Conservation (phyloP, 2,113 vertebrate genomes). For the Poeciliopsis turrubarensis region DNA sequence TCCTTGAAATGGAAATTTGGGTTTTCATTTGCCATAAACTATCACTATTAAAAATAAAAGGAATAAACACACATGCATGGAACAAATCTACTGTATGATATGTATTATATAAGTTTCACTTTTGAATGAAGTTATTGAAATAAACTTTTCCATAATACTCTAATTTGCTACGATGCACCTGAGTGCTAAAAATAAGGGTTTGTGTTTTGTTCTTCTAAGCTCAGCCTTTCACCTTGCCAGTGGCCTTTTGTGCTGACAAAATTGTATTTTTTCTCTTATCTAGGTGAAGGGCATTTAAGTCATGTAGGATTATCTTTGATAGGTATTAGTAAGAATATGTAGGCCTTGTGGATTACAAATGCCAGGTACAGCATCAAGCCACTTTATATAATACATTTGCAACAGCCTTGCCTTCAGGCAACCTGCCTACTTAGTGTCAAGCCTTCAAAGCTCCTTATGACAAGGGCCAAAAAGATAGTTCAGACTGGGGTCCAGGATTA, state of each 20-base stretch:
- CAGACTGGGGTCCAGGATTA: constrained; percentile 76
- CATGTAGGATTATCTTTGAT: constrained; percentile 81
- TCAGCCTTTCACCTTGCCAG: constrained; percentile 69
- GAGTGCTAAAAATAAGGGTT: constrained; percentile 13
- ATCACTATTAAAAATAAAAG: neutral
- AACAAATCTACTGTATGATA: neutral
- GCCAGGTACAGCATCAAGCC: constrained; percentile 65
- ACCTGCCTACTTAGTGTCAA: constrained; percentile 74
- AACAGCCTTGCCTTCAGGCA: constrained; percentile 72
- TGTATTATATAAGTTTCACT: neutral
- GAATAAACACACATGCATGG: neutral
- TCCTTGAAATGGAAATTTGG: too few species aligned
- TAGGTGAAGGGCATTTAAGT: constrained; percentile 79
- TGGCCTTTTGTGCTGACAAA: constrained; percentile 59
- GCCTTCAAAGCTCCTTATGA: constrained; percentile 71
- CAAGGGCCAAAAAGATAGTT: constrained; percentile 72
- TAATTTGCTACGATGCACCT: neutral
- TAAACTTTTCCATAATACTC: neutral
- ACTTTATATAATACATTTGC: constrained; percentile 78
- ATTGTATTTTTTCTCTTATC: constrained; percentile 69
- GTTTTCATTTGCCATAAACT: neutral
- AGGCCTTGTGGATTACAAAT: constrained; percentile 82
- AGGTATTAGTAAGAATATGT: constrained; percentile 76
- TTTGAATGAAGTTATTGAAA: neutral
- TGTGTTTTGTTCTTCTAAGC: constrained; percentile 22